Evolutionary conservation across 2,888 invertebrate species (phyloP).

Genomic region (Ashinkailepas kermadecensis): DNA sequence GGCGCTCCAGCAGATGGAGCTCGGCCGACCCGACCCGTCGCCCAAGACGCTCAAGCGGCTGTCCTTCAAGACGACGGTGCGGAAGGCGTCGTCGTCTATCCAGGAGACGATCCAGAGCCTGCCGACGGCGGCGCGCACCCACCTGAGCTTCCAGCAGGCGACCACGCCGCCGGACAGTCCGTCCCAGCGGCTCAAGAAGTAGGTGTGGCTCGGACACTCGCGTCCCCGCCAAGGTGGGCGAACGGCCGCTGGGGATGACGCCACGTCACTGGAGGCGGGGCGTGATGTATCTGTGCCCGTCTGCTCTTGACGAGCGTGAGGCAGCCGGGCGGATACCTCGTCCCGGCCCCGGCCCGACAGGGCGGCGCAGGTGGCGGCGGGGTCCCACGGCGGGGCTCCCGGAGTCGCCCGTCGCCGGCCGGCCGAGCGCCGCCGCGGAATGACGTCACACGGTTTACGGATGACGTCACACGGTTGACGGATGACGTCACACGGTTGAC

Average conservation of each 20-base stretch:
- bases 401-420: no score
- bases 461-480: no score
- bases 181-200: neutral
- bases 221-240: neutral
- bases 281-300: neutral
- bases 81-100: constrained; percentile 15
- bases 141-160: neutral
- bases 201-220: neutral
- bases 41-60: constrained; percentile 63
- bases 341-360: no score
- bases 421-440: no score
- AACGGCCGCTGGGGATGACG: neutral
- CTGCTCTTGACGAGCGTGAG: neutral
- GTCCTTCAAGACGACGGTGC: constrained; percentile 51
- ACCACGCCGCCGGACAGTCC: constrained; percentile 16
- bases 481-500: no score
- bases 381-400: no score
- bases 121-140: constrained; percentile 14
- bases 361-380: no score
- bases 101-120: constrained; percentile 23
- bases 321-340: no score
- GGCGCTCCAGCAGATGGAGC: constrained; percentile 35
- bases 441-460: no score
- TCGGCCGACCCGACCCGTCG: constrained; percentile 49
- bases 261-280: no score